Evolutionary conservation across 2,113 vertebrate species (phyloP).

Genomic region (Nettapus auritus): DNA sequence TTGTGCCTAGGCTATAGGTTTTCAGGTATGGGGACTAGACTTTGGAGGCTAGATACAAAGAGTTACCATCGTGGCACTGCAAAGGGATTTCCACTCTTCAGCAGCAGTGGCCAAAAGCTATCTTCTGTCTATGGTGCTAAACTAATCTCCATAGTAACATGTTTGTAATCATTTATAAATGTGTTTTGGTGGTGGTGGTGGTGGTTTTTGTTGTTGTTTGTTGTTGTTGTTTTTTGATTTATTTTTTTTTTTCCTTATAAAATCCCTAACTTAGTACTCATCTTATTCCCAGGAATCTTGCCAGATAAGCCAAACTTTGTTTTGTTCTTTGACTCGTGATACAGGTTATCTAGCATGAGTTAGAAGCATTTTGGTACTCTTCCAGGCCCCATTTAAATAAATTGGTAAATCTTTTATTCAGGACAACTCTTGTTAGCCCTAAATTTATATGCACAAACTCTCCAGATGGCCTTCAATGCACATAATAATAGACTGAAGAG

Average conservation of each 20-base stretch:
- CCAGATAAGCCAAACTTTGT: background rate
- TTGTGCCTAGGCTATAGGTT: background rate
- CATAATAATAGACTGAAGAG: background rate
- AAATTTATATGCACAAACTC: background rate
- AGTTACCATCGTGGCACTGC: fast-evolving
- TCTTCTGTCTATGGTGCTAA: background rate
- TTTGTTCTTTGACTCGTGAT: background rate
- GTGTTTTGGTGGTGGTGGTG: too few relatives aligned
- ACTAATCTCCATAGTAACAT: background rate
- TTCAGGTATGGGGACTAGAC: background rate
- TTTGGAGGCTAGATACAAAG: background rate
- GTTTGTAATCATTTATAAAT: background rate
- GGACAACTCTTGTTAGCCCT: background rate
- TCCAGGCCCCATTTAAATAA: background rate
- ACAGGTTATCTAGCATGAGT: background rate
- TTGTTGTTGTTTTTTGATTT: too few relatives aligned
- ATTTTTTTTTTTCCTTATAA: background rate
- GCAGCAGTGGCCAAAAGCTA: background rate
- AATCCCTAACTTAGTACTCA: background rate
- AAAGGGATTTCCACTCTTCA: background rate
- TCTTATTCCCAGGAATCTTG: background rate
- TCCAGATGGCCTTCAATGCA: background rate
- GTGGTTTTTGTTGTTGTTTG: too few relatives aligned
- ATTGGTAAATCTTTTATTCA: background rate
- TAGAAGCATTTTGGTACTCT: background rate